Base-by-base conservation (phyloP, 2,113 vertebrate genomes). In the Anolis carolinensis region DNA sequence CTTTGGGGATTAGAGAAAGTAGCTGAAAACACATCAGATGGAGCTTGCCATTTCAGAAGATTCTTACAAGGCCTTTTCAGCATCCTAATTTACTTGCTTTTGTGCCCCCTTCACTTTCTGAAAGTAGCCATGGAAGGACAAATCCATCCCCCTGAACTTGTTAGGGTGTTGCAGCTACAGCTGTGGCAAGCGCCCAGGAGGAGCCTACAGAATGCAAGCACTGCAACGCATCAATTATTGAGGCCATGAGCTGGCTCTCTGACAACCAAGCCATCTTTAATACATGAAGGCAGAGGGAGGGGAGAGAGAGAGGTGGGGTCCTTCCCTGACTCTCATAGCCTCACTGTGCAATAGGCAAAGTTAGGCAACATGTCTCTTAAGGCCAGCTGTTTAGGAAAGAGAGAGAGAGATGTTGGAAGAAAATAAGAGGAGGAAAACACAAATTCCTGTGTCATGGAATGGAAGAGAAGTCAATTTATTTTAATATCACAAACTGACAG, bases 181-280 rank as follows among this genome's bases (percentile, higher is more conserved):
- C 80, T 77, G 65, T 78, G 74, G 73, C 75, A 71, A 63, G 65
- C 4, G 10, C 34, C 81, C 75, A 78, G 63, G 48, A 70, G 83
- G 48, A 70, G 83, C 85, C 85, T 1, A 21, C 30, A 7, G 14
- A 86, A 86, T 44, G 79, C 25, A 70, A 34, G 14, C 84, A 71
- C 82, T 59, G 62, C 75, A 79, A 39, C 34, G 16, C 87, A 88
- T 88, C 77, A 88, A 88, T 85, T 88, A 88, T 81, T 88, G 87
- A 88, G 71, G 87, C 62, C 30, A 36, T 32, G 82, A 81, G 71
- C 87, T 30, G 48, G 82, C 77, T 68, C 34, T 84, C 82, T 70
- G 77, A 34, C 71, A 84, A 71, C 71, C 30, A 48, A 59, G 20
- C 39, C 71, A 88, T 88, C 62, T 81, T 84, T 88, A 81, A 88